Percentiles rank a stretch among this genome's conserved stretches.
These are phyloP conservation scores for Pseudopipra pipra DNA, from an alignment of 2,113 vertebrate species.

Conservation along the genomic window DNA sequence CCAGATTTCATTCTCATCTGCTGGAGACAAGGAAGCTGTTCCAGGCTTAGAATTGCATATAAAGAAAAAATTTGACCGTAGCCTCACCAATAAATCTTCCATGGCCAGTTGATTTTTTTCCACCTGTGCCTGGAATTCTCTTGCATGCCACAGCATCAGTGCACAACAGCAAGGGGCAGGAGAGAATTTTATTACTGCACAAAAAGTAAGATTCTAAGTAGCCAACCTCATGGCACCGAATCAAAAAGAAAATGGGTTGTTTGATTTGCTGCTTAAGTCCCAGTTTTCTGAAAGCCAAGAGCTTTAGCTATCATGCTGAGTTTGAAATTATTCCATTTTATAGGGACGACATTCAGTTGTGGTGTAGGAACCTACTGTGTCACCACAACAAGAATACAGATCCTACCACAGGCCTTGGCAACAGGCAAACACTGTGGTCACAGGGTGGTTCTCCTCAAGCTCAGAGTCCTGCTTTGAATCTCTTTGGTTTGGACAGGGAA, in stretches of 20 bases:
- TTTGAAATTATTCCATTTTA: constrained; percentile 26
- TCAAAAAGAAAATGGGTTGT: constrained; percentile 10
- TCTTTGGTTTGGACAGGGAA: neutral
- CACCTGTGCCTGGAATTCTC: neutral
- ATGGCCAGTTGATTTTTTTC: neutral
- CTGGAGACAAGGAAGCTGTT: constrained; percentile 43
- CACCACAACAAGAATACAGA: neutral
- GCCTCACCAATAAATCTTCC: neutral
- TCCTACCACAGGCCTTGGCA: neutral
- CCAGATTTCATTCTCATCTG: constrained; percentile 56
- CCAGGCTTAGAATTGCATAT: constrained; percentile 3
- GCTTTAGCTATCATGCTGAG: neutral
- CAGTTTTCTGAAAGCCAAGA: neutral
- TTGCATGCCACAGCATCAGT: neutral
- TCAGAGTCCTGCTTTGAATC: neutral
- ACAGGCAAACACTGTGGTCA: neutral
- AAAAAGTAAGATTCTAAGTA: neutral
- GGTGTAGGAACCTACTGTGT: neutral
- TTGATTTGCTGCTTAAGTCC: constrained; percentile 13
- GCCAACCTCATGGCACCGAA: neutral
- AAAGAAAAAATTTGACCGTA: neutral
- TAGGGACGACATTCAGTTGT: neutral
- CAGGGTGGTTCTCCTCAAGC: neutral
- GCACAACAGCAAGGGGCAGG: neutral
- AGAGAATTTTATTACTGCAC: neutral